Evolutionary conservation across 2,113 vertebrate species (phyloP), one percentile per base, ranked within the genome.

Genomic region (Phyllostomus hastatus): DNA sequence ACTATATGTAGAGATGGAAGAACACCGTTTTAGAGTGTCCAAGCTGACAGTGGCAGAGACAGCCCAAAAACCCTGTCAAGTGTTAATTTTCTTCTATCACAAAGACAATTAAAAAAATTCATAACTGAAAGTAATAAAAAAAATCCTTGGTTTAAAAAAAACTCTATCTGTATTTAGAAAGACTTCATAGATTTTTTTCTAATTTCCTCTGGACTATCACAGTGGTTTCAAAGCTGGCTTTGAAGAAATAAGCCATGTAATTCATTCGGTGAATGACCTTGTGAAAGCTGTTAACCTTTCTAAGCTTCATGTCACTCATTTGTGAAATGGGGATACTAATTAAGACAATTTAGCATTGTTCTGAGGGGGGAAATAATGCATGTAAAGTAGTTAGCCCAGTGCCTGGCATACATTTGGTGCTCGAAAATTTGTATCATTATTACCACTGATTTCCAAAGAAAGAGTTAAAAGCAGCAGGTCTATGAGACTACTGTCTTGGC

Each of bases 71-170:
- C 14, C 4, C 50, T 76, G 31, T 57, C 46, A 61, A n/a, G 26
- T 52, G 57, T 67, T 82, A 33, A 72, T 83, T 83, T 66, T 93
- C 52, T 96, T 72, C 59, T 28, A 61, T 12, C 52, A n/a, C 20
- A 59, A 89, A 61, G 22, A 91, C 59, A 93, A 33, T 35, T 31
- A 0, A 20, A 52, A 84, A 84, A 46, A 70, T 14, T 20, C 4
- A 61, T 48, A 92, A 88, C n/a, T 64, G 14, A 80, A 89, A 85
- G 26, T 76, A 89, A 67, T 46, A 80, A 94, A 94, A 88, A 88
- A 54, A 28, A 67, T 46, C n/a, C 11, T 67, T 7, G 35, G 28
- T 93, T 81, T 59, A 31, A 61, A 90, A 50, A 93, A 91, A 96
- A 88, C 19, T 48, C 43, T 85, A 70, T 64, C 66, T 84, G 7